phyloP scores from a whole-genome alignment of 2,113 vertebrate genomes.

The Ursus arctos region DNA sequence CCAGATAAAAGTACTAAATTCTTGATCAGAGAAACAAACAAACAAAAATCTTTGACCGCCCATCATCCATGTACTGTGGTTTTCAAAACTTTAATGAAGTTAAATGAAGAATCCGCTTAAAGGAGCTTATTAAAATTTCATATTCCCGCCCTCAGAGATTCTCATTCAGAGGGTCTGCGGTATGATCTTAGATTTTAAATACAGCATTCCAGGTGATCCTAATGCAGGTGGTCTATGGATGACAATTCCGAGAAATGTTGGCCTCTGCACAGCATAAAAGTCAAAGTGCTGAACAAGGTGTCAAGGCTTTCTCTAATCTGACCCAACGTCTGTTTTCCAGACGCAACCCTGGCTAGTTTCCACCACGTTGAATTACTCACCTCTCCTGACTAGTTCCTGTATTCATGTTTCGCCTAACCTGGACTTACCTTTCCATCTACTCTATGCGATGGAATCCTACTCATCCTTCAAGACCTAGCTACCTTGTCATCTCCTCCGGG shows the following conservation, averaged over 20 bases:
- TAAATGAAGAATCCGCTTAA: neutral
- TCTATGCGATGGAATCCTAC: neutral
- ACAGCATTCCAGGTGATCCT: neutral
- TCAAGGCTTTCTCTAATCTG: neutral
- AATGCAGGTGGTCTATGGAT: neutral
- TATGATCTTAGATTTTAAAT: constrained; percentile 2
- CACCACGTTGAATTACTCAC: neutral
- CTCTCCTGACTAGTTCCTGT: neutral
- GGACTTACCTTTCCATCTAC: neutral
- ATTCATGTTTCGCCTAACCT: neutral
- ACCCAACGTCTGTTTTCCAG: neutral
- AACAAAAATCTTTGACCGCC: neutral
- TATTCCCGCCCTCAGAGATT: neutral
- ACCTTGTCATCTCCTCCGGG: neutral
- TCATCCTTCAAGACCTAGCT: neutral
- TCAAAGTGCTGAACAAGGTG: neutral
- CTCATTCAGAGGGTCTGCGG: neutral
- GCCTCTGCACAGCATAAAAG: neutral
- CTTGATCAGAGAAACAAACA: constrained; percentile 42
- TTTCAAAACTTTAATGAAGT: constrained; percentile 38
- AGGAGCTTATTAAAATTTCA: neutral
- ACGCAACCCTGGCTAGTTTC: neutral
- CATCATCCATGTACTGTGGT: neutral
- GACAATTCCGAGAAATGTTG: neutral
- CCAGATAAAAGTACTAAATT: constrained; percentile 20